Evolutionary conservation across 2,888 invertebrate species (phyloP).

Genomic region (Microchrysa polita): DNA sequence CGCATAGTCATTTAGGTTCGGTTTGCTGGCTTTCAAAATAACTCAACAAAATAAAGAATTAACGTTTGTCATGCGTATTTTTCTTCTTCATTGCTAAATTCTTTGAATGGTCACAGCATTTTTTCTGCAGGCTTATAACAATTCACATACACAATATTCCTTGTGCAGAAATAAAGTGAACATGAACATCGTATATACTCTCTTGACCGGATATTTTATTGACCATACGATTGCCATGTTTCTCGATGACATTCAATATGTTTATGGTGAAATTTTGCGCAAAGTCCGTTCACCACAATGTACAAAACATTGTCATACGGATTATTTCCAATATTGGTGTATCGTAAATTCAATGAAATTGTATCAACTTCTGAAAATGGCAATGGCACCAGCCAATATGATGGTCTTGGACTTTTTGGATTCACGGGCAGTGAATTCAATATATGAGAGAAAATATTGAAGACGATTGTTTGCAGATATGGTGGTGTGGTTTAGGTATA

Average conservation of each 20-base stretch:
- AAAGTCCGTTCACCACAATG: constrained; percentile 12
- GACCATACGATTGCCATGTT: background rate
- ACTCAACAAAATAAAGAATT: constrained; percentile 17
- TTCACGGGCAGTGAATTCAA: no score
- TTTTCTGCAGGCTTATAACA: constrained; percentile 18
- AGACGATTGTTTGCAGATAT: constrained; percentile 7
- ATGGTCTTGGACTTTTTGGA: no score
- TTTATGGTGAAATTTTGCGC: constrained; percentile 23
- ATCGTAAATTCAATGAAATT: constrained; percentile 37
- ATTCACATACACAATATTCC: constrained; percentile 20
- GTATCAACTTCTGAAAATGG: constrained; percentile 30
- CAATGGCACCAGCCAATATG: background rate
- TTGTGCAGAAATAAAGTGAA: constrained; percentile 16
- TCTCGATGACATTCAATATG: constrained; percentile 36
- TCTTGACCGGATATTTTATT: constrained; percentile 15
- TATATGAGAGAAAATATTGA: constrained; percentile 6
- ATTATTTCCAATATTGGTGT: constrained; percentile 14
- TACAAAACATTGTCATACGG: background rate
- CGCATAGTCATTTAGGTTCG: constrained; percentile 29
- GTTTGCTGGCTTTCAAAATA: background rate
- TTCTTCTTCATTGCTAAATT: background rate
- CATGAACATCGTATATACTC: no score
- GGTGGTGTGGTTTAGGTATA: background rate
- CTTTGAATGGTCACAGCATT: constrained; percentile 30
- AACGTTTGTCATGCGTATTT: constrained; percentile 3